These are phyloP conservation scores for Cheilosia soror DNA, from an alignment of 2,888 invertebrate genomes.

Conservation along the genomic window DNA sequence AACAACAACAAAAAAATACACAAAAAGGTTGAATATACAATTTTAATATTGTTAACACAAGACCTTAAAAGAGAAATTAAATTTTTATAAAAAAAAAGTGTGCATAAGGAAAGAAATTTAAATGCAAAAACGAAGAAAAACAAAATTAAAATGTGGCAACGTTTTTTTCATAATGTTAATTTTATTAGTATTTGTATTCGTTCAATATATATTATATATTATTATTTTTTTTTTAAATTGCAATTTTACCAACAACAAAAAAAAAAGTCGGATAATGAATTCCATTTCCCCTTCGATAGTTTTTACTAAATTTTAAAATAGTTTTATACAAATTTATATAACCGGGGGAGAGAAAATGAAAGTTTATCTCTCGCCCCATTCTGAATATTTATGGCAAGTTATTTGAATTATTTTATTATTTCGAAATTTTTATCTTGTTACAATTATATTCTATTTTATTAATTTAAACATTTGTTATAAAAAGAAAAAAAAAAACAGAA, in stretches of 20 bases:
- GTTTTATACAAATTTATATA: conserved; percentile 37
- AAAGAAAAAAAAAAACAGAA: conserved; percentile 39
- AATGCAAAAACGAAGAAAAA: conserved; percentile 56
- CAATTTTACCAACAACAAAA: conserved; percentile 9
- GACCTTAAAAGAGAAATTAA: conserved; percentile 32
- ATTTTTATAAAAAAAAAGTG: conserved; percentile 42
- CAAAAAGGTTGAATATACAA: not conserved
- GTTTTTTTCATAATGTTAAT: conserved; percentile 57
- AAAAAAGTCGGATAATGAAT: conserved; percentile 28
- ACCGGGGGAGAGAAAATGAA: not conserved
- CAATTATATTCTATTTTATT: conserved; percentile 38
- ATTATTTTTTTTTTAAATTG: conserved; percentile 2
- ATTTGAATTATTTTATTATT: conserved; percentile 56
- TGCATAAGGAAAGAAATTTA: conserved; percentile 36
- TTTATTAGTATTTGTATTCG: conserved; percentile 31
- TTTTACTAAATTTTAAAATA: conserved; percentile 43
- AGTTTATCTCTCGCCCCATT: conserved; percentile 3
- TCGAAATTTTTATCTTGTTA: conserved; percentile 32
- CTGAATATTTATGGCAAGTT: conserved; percentile 24
- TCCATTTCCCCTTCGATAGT: conserved; percentile 31
- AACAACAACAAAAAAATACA: not conserved
- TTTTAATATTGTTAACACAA: not conserved
- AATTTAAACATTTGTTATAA: conserved; percentile 26
- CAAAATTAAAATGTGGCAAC: conserved; percentile 76
- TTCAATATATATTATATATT: not conserved